These are phyloP conservation scores for Ennomos fuscantarius DNA, from an alignment of 2,888 invertebrate species.

Conservation along the genomic window DNA sequence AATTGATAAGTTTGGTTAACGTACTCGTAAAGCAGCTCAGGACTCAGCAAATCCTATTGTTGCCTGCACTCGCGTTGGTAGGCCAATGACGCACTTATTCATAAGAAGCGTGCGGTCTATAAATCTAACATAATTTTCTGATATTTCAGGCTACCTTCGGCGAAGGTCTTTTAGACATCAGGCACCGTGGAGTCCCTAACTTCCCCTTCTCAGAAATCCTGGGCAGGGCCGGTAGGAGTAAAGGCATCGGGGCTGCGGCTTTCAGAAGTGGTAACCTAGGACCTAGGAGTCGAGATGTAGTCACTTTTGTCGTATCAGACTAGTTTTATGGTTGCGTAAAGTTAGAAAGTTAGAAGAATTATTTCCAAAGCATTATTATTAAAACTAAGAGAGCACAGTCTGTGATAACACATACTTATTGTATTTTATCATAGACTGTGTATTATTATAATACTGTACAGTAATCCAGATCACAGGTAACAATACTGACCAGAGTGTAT, in stretches of 20 bases:
- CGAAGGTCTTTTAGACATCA: slow-evolving; percentile 67
- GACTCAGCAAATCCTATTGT: too few relatives aligned
- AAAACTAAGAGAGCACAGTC: too few relatives aligned
- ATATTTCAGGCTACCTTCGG: slow-evolving; percentile 66
- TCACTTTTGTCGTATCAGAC: slow-evolving; percentile 65
- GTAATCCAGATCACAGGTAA: too few relatives aligned
- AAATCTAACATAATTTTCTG: not conserved
- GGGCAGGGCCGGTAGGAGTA: slow-evolving; percentile 43
- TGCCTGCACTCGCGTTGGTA: too few relatives aligned
- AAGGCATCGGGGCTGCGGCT: slow-evolving; percentile 64
- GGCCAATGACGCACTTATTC: too few relatives aligned
- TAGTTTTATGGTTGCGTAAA: slow-evolving; percentile 40
- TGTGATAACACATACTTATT: too few relatives aligned
- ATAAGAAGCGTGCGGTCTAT: too few relatives aligned
- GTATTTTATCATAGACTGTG: too few relatives aligned
- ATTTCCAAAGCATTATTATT: slow-evolving; percentile 4
- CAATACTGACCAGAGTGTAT: too few relatives aligned
- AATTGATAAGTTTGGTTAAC: too few relatives aligned
- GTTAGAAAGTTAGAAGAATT: not conserved
- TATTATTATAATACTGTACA: too few relatives aligned
- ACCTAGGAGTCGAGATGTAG: slow-evolving; percentile 61
- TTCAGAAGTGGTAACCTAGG: slow-evolving; percentile 55
- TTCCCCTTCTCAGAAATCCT: slow-evolving; percentile 67
- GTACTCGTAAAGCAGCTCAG: too few relatives aligned
- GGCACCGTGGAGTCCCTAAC: slow-evolving; percentile 71